Percentiles rank a stretch among this genome's conserved stretches.
Conservation (phyloP, 2,797 vertebrate genomes). For the Malacoraja senta region DNA sequence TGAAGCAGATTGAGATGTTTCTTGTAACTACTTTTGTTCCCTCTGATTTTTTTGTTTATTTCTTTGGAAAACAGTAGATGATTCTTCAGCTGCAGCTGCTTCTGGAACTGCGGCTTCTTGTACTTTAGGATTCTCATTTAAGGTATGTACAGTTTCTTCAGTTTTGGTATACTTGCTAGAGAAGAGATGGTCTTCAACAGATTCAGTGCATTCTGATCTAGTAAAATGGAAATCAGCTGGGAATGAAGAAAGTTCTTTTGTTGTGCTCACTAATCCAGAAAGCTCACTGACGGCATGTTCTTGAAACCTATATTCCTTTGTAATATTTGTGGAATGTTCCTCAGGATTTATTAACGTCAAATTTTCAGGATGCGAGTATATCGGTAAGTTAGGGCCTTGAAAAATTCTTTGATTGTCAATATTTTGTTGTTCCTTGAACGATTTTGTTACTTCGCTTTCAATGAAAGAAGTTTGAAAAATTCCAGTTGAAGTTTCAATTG, state of each 20-base stretch:
- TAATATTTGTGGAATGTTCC: constrained; percentile 53
- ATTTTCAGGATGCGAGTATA: constrained; percentile 1
- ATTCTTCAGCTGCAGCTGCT: constrained; percentile 49
- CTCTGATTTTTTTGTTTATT: constrained; percentile 60
- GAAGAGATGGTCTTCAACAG: not conserved
- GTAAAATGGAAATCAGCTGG: not conserved
- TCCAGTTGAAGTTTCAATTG: not conserved
- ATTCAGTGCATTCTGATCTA: not conserved
- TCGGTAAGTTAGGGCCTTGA: not conserved
- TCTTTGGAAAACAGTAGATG: constrained; percentile 57
- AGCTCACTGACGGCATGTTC: constrained; percentile 36
- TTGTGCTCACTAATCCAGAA: not conserved
- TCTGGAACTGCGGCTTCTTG: not conserved
- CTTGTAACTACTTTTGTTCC: constrained; percentile 69
- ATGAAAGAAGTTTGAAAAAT: not conserved
- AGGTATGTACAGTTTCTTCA: constrained; percentile 6
- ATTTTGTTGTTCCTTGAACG: not conserved
- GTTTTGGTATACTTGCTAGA: constrained; percentile 9
- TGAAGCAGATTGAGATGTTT: constrained; percentile 45
- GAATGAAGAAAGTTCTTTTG: constrained; percentile 11
- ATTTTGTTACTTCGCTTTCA: not conserved
- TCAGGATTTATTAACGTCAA: constrained; percentile 48
- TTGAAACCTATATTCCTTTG: constrained; percentile 41
- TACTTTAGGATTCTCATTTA: not conserved
- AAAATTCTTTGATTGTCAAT: not conserved